A percentile compares a stretch with the other conserved stretches of the same genome.
Evolutionary conservation across 2,888 invertebrate species (phyloP).

Genomic region (Xestia c-nigrum): DNA sequence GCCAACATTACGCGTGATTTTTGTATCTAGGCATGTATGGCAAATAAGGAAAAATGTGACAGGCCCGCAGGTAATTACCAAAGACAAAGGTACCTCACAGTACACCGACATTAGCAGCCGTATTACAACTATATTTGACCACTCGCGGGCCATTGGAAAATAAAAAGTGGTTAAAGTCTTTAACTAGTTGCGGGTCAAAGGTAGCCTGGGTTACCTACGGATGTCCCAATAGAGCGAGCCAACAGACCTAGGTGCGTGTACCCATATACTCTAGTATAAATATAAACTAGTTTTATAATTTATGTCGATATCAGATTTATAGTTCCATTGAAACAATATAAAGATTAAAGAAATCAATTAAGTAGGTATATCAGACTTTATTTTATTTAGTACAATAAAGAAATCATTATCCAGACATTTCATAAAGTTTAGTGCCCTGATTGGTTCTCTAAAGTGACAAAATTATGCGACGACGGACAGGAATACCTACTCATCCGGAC

Average conservation of each 20-base stretch:
- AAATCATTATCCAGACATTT: neutral
- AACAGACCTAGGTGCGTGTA: too few relatives aligned
- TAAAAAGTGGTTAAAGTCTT: too few relatives aligned
- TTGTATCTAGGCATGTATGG: neutral
- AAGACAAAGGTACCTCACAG: neutral
- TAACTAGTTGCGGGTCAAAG: too few relatives aligned
- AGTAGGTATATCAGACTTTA: slow-evolving; percentile 12
- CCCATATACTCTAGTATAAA: too few relatives aligned
- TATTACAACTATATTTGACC: too few relatives aligned
- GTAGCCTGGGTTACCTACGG: too few relatives aligned
- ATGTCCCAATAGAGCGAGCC: too few relatives aligned
- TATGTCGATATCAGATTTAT: too few relatives aligned
- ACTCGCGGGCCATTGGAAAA: too few relatives aligned
- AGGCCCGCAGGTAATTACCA: too few relatives aligned
- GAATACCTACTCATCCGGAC: neutral
- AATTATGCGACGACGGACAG: neutral
- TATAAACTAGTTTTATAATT: too few relatives aligned
- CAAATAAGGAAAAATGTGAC: neutral
- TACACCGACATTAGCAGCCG: neutral
- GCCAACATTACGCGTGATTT: slow-evolving; percentile 11
- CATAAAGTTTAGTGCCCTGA: neutral
- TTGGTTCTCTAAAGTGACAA: neutral
- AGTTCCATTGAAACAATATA: neutral
- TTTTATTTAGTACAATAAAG: slow-evolving; percentile 2
- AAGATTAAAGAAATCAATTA: slow-evolving; percentile 4